Base-by-base conservation (phyloP, 37 sponge, comb jelly and placozoan genomes). In the Ianthella basta region DNA sequence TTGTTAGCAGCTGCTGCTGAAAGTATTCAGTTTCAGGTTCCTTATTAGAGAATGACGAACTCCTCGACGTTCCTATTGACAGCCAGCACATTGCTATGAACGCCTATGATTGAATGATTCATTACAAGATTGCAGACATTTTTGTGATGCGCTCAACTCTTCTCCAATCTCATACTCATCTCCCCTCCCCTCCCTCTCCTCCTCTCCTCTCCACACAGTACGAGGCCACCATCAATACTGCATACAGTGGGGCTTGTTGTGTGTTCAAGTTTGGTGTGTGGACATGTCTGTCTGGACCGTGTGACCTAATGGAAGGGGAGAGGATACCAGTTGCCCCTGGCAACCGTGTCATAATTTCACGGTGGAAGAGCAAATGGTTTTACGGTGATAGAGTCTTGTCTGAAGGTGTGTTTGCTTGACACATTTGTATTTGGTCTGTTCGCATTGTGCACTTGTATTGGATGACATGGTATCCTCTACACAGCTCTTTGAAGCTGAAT, bases 371-470 rank as follows among this genome's bases (percentile, higher is more conserved):
- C 25, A 68, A 64, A 10, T 85, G 86, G 86, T 59, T 60, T 27
- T 85, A 85, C 15, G 86, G 86, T 0, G 53, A 85, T 20, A 85
- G 72, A 40, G 39, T 83, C 20, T 40, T 83, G 78, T 40, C 44
- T 21, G 78, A 36, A 75, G 78, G 78, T 75, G 3, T 10, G 89
- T 98, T 93, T 19, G 94, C 89, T 0, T 95, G 90, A 35, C 85
- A 85, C 80, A 86, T 94, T 53, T 92, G 92, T 21, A 64, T 81
- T 85, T 59, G 90, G 91, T 23, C 93, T 94, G 59, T 97, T 93
- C 97, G 95, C 92, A 86, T 97, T 97, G 80, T 97, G n/a, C n/a
- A n/a, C n/a, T n/a, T n/a, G n/a, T n/a, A n/a, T n/a, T n/a, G n/a
- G n/a, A n/a, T n/a, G n/a, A n/a, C n/a, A n/a, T n/a, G n/a, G n/a